phyloP scores from a whole-genome alignment of 2,113 vertebrate genomes.

The Panthera leo region DNA sequence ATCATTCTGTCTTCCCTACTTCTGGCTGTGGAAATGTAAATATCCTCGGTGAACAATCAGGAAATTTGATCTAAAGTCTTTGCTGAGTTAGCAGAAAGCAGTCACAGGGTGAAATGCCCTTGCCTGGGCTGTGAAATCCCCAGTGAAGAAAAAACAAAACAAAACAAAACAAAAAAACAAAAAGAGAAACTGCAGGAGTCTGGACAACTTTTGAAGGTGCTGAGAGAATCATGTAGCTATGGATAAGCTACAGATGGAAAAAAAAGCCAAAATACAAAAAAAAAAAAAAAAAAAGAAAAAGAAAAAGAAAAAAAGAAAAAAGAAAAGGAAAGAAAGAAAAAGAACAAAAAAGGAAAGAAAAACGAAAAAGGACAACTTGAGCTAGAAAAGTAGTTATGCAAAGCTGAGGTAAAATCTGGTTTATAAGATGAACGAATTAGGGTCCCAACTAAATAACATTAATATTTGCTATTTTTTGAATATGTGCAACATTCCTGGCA shows the following conservation, averaged over 20 bases:
- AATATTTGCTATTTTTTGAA: not conserved
- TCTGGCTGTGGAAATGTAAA: not conserved
- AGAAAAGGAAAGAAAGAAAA: not conserved
- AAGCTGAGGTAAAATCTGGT: not conserved
- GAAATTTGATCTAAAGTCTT: not conserved
- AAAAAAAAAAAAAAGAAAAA: not conserved
- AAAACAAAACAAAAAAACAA: too few relatives aligned
- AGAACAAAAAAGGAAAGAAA: not conserved
- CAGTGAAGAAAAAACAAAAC: not conserved
- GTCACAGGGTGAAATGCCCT: not conserved
- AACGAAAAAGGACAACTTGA: not conserved
- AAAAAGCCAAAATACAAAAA: not conserved
- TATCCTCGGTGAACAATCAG: not conserved
- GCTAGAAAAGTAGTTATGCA: not conserved
- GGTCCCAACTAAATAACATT: not conserved
- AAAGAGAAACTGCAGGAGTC: not conserved
- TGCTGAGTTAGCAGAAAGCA: constrained; percentile 19
- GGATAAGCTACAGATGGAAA: not conserved
- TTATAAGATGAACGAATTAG: not conserved
- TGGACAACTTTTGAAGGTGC: not conserved
- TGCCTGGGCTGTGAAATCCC: not conserved
- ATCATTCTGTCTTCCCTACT: not conserved
- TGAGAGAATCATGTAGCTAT: not conserved
- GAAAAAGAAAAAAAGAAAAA: not conserved
- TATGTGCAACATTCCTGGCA: not conserved